Conservation (phyloP, 2,113 vertebrate genomes). For the Sander vitreus region DNA sequence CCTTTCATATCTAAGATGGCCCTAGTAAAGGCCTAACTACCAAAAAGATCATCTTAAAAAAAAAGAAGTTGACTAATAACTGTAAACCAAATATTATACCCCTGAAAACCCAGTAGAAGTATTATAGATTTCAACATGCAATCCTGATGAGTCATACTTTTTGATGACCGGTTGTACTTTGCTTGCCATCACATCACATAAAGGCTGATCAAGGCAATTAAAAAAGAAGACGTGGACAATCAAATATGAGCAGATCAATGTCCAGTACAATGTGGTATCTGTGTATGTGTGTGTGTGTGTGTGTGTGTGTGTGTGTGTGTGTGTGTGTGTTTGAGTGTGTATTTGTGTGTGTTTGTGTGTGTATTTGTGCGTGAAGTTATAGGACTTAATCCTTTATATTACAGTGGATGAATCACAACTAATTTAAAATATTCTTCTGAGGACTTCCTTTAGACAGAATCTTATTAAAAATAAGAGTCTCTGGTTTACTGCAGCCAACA, state of each 20-base stretch:
- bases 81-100: background rate
- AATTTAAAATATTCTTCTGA: background rate
- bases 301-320: background rate
- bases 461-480: constrained; percentile 11
- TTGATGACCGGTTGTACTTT: constrained; percentile 40
- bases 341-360: no score
- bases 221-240: constrained; percentile 43
- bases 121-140: background rate
- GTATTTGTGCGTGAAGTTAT: background rate
- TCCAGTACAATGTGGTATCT: constrained; percentile 23
- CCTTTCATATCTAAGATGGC: no score
- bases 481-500: constrained; percentile 30
- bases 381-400: background rate
- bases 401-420: constrained; percentile 1
- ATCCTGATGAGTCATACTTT: constrained; percentile 3
- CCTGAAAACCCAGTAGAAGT: background rate
- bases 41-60: no score
- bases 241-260: constrained; percentile 48
- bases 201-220: constrained; percentile 7
- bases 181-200: constrained; percentile 15
- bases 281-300: background rate
- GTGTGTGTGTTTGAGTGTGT: background rate
- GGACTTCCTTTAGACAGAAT: background rate
- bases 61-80: no score
- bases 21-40: no score